Percentiles rank a stretch among this genome's conserved stretches.
Evolutionary conservation across 2,113 vertebrate genomes (phyloP).

Genomic region (Gavialis gangeticus): DNA sequence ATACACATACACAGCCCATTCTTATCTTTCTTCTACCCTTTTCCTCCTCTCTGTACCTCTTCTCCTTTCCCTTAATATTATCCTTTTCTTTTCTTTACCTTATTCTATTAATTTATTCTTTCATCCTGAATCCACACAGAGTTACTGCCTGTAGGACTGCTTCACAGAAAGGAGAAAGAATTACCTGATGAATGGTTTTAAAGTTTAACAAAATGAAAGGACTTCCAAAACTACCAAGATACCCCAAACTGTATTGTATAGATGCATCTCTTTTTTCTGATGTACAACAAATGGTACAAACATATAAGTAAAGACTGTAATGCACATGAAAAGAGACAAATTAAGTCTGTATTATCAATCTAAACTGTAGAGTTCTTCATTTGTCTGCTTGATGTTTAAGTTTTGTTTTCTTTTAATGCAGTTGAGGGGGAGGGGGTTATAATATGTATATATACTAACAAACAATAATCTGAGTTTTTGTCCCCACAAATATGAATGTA

Average conservation of each 20-base stretch:
- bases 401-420: too few relatives aligned
- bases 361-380: neutral
- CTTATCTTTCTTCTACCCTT: neutral
- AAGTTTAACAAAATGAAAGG: neutral
- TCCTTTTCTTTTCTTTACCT: neutral
- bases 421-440: neutral
- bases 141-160: neutral
- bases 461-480: neutral
- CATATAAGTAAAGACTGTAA: neutral
- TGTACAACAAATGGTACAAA: neutral
- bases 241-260: neutral
- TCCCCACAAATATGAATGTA: neutral
- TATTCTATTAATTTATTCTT: neutral
- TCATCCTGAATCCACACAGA: neutral
- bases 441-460: neutral
- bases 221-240: neutral
- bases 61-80: neutral
- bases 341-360: neutral
- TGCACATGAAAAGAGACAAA: neutral
- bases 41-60: neutral
- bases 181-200: neutral
- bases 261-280: neutral
- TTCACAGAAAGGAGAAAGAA: neutral
- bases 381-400: neutral
- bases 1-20: neutral